A percentile compares a stretch with the other conserved stretches of the same genome.
These are phyloP conservation scores for Thaumetopoea pityocampa DNA, from an alignment of 1,140 invertebrate species.

Conservation along the genomic window DNA sequence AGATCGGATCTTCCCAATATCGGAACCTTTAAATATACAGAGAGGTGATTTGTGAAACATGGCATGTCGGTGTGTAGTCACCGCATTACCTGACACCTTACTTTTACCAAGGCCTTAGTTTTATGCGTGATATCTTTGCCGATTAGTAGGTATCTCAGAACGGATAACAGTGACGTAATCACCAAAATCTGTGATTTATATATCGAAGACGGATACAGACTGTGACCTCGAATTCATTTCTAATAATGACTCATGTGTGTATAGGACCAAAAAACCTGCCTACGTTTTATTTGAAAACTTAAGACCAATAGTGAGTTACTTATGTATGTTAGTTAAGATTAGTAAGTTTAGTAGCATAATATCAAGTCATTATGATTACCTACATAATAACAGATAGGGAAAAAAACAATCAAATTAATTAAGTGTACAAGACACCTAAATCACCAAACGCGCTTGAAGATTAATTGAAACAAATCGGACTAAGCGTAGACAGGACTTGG, in stretches of 20 bases:
- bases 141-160: conserved; percentile 2
- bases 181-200: conserved; percentile 20
- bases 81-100: conserved; percentile 7
- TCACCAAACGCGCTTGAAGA: too few species aligned
- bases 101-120: conserved; percentile 12
- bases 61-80: conserved; percentile 10
- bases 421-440: too few species aligned
- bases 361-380: too few species aligned
- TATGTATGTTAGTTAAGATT: too few species aligned
- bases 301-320: too few species aligned
- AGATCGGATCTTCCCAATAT: background rate
- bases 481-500: too few species aligned
- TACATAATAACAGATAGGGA: too few species aligned
- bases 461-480: too few species aligned
- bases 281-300: conserved; percentile 10
- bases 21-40: conserved; percentile 5
- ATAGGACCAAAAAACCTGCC: conserved; percentile 24
- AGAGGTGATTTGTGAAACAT: conserved; percentile 7
- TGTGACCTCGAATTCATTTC: conserved; percentile 37
- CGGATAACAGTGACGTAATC: conserved; percentile 23
- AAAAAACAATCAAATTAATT: too few species aligned
- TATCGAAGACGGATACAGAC: conserved; percentile 33
- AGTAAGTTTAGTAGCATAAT: too few species aligned
- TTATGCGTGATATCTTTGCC: conserved; percentile 13
- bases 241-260: conserved; percentile 35